Evolutionary conservation across 2,113 vertebrate species (phyloP).

Genomic region (Rana temporaria): DNA sequence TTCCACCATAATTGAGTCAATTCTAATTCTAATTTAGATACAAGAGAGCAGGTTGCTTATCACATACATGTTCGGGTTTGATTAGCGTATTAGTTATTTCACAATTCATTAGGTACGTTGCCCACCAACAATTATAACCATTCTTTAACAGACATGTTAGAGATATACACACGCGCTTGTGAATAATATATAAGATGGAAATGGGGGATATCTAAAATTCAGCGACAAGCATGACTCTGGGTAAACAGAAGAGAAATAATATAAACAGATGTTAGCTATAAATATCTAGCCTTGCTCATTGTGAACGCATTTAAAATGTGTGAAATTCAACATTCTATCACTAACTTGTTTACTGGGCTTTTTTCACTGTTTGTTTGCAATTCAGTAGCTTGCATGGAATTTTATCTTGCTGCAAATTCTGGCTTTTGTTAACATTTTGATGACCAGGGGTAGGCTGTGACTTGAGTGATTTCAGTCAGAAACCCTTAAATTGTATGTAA

Average conservation of each 20-base stretch:
- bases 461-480: no score
- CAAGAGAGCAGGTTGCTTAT: neutral
- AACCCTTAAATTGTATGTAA: no score
- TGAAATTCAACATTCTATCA: neutral
- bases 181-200: neutral
- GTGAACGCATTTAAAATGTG: slow-evolving; percentile 19
- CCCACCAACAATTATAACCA: no score
- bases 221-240: neutral
- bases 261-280: slow-evolving; percentile 47
- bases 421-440: no score
- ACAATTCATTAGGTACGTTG: no score
- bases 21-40: slow-evolving; percentile 11
- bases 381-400: no score
- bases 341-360: slow-evolving; percentile 22
- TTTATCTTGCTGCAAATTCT: no score
- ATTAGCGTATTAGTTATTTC: neutral
- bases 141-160: no score
- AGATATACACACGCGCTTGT: no score
- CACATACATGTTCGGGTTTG: no score
- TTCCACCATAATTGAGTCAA: neutral
- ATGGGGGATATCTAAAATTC: slow-evolving; percentile 18
- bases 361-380: no score
- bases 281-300: slow-evolving; percentile 19
- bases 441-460: no score
- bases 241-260: slow-evolving; percentile 30